A percentile compares a stretch with the other conserved stretches of the same genome.
Evolutionary conservation across 2,888 invertebrate species (phyloP).

Genomic region (Eupeodes latifasciatus): DNA sequence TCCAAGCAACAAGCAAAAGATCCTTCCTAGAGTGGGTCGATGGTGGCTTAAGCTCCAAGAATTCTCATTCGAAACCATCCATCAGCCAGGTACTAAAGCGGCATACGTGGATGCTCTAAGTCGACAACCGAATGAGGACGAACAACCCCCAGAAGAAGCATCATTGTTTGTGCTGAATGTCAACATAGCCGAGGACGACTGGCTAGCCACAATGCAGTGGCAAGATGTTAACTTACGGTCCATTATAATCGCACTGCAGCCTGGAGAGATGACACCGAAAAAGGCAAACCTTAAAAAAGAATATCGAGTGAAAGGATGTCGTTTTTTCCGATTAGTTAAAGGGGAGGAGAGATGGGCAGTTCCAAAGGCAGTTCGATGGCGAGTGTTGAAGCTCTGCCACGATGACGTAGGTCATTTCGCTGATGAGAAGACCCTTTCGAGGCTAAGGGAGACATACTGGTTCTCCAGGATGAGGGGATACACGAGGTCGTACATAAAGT

Average conservation of each 20-base stretch:
- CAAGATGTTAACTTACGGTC: not conserved
- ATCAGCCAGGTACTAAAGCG: constrained; percentile 28
- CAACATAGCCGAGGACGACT: constrained; percentile 24
- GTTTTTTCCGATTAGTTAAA: not conserved
- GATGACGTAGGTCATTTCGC: too few species aligned
- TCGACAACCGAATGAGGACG: constrained; percentile 27
- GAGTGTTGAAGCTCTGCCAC: not conserved
- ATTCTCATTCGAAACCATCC: constrained; percentile 29
- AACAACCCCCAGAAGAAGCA: constrained; percentile 21
- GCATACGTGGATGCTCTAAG: constrained; percentile 39
- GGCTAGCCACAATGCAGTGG: not conserved
- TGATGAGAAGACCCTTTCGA: too few species aligned
- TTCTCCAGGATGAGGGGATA: not conserved
- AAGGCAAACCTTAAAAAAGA: not conserved
- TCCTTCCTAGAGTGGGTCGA: not conserved
- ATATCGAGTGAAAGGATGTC: not conserved
- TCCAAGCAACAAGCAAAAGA: not conserved
- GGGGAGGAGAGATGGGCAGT: not conserved
- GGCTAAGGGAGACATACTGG: not conserved
- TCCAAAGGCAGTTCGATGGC: not conserved
- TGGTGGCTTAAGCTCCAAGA: constrained; percentile 37
- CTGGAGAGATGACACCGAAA: not conserved
- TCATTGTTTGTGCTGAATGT: constrained; percentile 13
- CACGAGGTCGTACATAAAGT: not conserved
- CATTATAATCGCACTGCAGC: not conserved